Conservation (phyloP, 64 coral and sea anemone species). For the Dendronephthya gigantea region DNA sequence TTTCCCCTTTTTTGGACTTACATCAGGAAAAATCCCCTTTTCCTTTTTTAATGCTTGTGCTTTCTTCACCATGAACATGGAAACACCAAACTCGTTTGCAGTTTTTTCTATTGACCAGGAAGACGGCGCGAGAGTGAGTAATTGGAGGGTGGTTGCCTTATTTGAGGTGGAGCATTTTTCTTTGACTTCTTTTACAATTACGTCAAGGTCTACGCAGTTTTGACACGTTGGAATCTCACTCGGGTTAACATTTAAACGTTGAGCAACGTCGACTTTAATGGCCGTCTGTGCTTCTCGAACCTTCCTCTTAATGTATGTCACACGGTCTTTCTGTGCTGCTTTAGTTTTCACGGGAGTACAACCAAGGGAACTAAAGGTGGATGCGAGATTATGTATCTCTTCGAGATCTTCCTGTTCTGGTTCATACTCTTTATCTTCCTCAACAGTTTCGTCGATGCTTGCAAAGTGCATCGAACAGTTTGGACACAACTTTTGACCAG, state of each 20-base stretch:
- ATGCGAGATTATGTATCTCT: neutral
- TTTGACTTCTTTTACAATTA: too few relatives aligned
- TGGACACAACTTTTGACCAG: too few relatives aligned
- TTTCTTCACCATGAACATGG: too few relatives aligned
- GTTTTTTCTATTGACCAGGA: neutral
- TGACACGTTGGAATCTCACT: neutral
- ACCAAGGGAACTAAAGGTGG: neutral
- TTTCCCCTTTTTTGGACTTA: too few relatives aligned
- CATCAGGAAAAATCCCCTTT: too few relatives aligned
- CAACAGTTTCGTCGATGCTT: too few relatives aligned
- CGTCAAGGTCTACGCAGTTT: too few relatives aligned
- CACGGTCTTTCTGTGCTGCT: neutral
- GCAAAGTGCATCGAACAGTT: too few relatives aligned
- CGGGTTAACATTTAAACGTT: neutral
- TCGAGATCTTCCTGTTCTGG: neutral
- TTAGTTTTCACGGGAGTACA: neutral
- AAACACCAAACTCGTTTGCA: too few relatives aligned
- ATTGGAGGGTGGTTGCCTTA: neutral
- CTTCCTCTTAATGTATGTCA: neutral
- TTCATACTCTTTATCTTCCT: neutral
- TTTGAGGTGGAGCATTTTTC: neutral
- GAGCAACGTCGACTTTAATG: neutral
- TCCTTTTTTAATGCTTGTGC: too few relatives aligned
- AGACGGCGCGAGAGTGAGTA: neutral
- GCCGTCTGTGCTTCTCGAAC: neutral